Percentiles rank a stretch among this genome's conserved stretches.
Conservation (phyloP, 2,113 vertebrate species). For the Kryptolebias marmoratus region DNA sequence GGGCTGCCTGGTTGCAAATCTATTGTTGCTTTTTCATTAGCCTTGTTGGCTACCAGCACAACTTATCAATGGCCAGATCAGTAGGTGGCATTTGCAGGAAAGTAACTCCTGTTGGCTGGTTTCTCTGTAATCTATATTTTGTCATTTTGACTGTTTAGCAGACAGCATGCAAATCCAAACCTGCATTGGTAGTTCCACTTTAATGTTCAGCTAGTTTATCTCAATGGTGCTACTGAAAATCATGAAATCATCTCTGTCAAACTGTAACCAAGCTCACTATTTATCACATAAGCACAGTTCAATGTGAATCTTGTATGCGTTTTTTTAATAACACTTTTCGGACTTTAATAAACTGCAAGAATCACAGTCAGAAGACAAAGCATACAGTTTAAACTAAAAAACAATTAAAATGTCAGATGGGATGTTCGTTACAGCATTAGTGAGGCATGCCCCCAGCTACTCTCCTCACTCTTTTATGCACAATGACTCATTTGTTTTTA, state of each 20-base stretch:
- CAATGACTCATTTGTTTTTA: slow-evolving; percentile 32
- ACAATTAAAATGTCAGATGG: background rate
- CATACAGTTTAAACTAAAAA: background rate
- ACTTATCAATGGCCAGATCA: background rate
- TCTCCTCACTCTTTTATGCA: slow-evolving; percentile 16
- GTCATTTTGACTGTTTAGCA: background rate
- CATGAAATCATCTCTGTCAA: background rate
- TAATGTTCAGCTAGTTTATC: slow-evolving; percentile 28
- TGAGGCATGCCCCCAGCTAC: slow-evolving; percentile 1
- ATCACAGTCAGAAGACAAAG: background rate
- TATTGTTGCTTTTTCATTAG: background rate
- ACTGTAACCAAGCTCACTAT: background rate
- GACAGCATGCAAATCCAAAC: slow-evolving; percentile 29
- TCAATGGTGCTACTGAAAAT: background rate
- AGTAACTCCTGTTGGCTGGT: background rate
- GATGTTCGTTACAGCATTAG: background rate
- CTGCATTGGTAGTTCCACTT: background rate
- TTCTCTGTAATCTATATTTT: slow-evolving; percentile 2
- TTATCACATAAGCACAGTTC: background rate
- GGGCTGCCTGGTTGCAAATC: background rate
- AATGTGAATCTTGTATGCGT: background rate
- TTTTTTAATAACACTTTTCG: background rate
- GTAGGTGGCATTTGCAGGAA: background rate
- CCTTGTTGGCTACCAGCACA: background rate
- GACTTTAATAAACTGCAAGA: background rate